Percentiles rank a stretch among this genome's conserved stretches.
phyloP scores from a whole-genome alignment of 2,797 vertebrate species.

The Melanotaenia trifasciata region DNA sequence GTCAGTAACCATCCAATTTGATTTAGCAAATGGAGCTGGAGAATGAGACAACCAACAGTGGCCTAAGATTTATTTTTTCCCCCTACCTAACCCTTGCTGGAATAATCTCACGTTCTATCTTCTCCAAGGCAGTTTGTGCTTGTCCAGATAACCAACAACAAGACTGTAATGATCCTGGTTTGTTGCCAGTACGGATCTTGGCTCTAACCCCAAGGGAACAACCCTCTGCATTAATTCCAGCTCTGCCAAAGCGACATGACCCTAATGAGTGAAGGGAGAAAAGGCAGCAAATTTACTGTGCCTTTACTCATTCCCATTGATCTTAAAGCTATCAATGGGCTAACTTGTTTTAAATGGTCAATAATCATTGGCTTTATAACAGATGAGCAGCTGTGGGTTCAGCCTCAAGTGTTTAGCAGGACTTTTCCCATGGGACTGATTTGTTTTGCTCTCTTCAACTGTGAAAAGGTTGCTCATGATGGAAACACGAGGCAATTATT shows the following conservation, averaged over 20 bases:
- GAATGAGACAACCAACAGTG: not conserved
- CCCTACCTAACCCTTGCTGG: not conserved
- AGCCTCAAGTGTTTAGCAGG: not conserved
- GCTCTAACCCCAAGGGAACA: slow-evolving; percentile 20
- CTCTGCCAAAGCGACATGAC: slow-evolving; percentile 9
- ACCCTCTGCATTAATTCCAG: slow-evolving; percentile 40
- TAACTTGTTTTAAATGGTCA: slow-evolving; percentile 22
- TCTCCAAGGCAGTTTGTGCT: slow-evolving; percentile 9
- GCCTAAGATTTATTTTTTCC: not conserved
- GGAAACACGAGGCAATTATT: slow-evolving; percentile 10
- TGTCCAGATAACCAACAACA: slow-evolving; percentile 35
- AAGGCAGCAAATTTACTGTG: slow-evolving; percentile 34
- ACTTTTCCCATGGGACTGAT: not conserved
- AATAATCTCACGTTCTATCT: slow-evolving; percentile 15
- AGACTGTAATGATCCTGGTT: slow-evolving; percentile 51
- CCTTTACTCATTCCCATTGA: slow-evolving; percentile 34
- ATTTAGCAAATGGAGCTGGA: slow-evolving; percentile 12
- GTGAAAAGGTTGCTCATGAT: not conserved
- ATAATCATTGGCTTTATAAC: slow-evolving; percentile 10
- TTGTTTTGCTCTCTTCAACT: not conserved
- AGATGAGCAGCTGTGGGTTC: slow-evolving; percentile 6
- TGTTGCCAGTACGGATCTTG: slow-evolving; percentile 47
- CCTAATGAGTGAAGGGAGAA: slow-evolving; percentile 45
- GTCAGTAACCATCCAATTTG: slow-evolving; percentile 40
- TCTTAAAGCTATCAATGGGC: slow-evolving; percentile 21